These are phyloP conservation scores for Zeus faber DNA, from an alignment of 2,113 vertebrate species.

Conservation along the genomic window DNA sequence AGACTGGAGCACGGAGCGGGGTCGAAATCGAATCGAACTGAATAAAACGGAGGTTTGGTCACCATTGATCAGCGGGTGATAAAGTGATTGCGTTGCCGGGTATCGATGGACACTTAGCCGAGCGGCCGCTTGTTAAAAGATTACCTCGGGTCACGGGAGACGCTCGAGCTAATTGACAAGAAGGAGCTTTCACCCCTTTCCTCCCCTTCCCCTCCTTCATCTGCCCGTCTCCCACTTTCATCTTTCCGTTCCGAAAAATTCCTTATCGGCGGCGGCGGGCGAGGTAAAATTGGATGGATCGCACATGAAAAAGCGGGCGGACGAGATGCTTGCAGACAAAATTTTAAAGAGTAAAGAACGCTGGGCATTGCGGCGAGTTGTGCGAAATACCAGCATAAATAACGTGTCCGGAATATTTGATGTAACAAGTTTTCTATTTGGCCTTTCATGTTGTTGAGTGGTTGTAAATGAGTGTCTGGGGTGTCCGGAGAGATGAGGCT, in stretches of 20 bases:
- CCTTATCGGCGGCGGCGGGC: too few relatives aligned
- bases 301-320: conserved; percentile 13
- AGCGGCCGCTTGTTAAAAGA: not conserved
- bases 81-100: not conserved
- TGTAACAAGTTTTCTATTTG: conserved; percentile 66
- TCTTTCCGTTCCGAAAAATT: too few relatives aligned
- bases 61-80: not conserved
- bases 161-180: not conserved
- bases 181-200: conserved; percentile 7
- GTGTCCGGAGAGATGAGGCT: conserved; percentile 63
- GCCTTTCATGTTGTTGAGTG: conserved; percentile 75
- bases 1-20: not conserved
- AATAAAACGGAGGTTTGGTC: not conserved
- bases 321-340: conserved; percentile 40
- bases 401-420: conserved; percentile 67
- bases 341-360: conserved; percentile 47
- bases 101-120: not conserved
- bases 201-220: not conserved
- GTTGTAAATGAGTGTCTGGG: conserved; percentile 72
- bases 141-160: conserved; percentile 7
- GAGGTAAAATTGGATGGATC: not conserved
- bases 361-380: conserved; percentile 58
- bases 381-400: conserved; percentile 62
- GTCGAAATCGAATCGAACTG: not conserved
- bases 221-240: too few relatives aligned